Evolutionary conservation across 2,113 vertebrate species (phyloP).

Genomic region (Anthoscopus minutus): DNA sequence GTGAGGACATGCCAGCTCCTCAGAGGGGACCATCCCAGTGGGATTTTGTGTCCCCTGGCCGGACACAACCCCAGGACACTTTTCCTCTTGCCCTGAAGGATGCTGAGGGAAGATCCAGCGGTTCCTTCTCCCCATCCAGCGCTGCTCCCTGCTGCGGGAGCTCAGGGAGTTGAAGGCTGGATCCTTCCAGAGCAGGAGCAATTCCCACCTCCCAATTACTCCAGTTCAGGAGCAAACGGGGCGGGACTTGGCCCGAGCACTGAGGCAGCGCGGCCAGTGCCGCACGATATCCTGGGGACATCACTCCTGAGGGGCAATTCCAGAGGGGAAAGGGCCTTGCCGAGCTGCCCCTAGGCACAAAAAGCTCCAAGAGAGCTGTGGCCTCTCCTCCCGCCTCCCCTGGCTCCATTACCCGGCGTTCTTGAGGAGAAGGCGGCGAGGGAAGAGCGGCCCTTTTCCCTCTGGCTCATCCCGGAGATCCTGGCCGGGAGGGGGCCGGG

Average conservation of each 20-base stretch:
- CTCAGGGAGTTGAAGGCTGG: background rate
- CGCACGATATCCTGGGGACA: constrained; percentile 67
- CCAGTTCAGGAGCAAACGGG: constrained; percentile 76
- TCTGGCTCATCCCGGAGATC: background rate
- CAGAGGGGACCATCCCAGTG: constrained; percentile 64
- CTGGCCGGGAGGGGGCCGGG: background rate
- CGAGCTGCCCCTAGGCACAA: background rate
- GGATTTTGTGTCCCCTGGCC: constrained; percentile 56
- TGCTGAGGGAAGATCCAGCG: constrained; percentile 61
- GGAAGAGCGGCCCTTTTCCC: background rate
- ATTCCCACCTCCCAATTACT: constrained; percentile 73
- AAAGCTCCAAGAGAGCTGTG: background rate
- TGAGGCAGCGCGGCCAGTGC: constrained; percentile 66
- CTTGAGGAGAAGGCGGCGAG: background rate
- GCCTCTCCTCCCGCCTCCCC: background rate
- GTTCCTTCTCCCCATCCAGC: background rate
- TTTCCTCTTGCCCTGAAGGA: constrained; percentile 46
- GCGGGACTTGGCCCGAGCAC: constrained; percentile 71
- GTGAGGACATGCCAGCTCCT: constrained; percentile 65
- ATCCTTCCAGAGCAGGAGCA: constrained; percentile 36
- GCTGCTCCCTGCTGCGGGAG: background rate
- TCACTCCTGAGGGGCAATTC: constrained; percentile 57
- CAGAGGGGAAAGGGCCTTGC: background rate
- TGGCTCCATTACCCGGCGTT: background rate
- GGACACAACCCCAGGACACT: constrained; percentile 57